These are phyloP conservation scores for Mico argentatus DNA, from an alignment of 2,797 vertebrate species.

Conservation along the genomic window DNA sequence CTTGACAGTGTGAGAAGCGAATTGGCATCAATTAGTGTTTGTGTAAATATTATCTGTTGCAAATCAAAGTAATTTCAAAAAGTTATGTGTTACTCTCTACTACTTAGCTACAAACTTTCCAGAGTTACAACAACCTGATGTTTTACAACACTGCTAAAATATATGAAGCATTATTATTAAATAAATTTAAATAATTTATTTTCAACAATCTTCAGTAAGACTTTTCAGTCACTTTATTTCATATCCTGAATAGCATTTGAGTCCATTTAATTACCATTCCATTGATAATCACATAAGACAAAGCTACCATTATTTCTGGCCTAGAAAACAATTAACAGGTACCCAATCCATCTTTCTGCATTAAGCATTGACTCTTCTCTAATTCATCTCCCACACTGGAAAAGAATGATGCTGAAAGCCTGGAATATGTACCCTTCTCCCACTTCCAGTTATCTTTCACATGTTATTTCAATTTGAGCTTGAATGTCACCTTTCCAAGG, in stretches of 20 bases:
- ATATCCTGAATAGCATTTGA: neutral
- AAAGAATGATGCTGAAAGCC: neutral
- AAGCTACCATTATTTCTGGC: neutral
- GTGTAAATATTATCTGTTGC: neutral
- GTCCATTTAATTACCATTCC: neutral
- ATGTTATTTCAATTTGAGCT: neutral
- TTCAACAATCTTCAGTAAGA: neutral
- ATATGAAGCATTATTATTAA: neutral
- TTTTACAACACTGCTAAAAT: neutral
- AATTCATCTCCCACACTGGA: neutral
- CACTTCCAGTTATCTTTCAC: neutral
- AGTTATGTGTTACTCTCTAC: neutral
- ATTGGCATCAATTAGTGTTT: constrained; percentile 33
- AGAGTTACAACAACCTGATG: neutral
- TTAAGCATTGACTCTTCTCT: neutral
- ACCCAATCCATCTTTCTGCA: neutral
- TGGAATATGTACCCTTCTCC: neutral
- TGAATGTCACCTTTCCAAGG: neutral
- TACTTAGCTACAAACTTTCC: neutral
- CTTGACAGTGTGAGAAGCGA: neutral
- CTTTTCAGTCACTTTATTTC: neutral
- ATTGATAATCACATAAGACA: neutral
- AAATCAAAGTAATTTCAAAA: constrained; percentile 49
- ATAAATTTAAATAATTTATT: neutral
- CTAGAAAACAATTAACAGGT: neutral